phyloP scores from a whole-genome alignment of 2,888 invertebrate genomes.

The Capitulum mitella region DNA sequence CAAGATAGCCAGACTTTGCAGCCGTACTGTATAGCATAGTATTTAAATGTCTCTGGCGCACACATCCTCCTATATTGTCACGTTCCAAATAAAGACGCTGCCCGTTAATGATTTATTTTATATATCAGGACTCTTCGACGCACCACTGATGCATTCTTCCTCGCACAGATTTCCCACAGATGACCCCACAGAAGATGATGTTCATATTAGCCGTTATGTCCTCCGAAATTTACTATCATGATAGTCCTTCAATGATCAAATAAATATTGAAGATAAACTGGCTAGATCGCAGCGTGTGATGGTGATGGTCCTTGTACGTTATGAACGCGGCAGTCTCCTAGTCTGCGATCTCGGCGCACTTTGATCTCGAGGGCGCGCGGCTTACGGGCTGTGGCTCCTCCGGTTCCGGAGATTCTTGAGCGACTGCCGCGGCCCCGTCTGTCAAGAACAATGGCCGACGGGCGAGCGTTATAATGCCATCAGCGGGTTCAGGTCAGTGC shows the following conservation, averaged over 20 bases:
- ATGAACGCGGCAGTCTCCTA: no score
- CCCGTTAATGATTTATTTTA: not conserved
- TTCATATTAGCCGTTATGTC: not conserved
- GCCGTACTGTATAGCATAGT: no score
- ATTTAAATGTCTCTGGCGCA: no score
- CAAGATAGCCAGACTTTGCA: no score
- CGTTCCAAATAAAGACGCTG: no score
- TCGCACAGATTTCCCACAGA: no score
- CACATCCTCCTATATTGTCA: no score
- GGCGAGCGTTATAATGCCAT: not conserved
- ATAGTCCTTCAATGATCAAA: not conserved
- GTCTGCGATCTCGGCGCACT: no score
- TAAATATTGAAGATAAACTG: not conserved
- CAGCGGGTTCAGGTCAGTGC: not conserved
- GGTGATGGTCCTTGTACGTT: not conserved
- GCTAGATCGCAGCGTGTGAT: not conserved
- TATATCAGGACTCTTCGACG: not conserved
- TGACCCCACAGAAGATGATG: no score
- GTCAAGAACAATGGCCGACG: not conserved
- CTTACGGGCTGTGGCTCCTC: not conserved
- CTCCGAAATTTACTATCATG: not conserved
- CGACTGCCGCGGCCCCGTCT: not conserved
- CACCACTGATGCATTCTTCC: no score
- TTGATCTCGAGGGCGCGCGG: no score
- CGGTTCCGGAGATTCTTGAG: not conserved